phyloP scores from a whole-genome alignment of 2,113 vertebrate genomes.

The Apodemus speciosus region DNA sequence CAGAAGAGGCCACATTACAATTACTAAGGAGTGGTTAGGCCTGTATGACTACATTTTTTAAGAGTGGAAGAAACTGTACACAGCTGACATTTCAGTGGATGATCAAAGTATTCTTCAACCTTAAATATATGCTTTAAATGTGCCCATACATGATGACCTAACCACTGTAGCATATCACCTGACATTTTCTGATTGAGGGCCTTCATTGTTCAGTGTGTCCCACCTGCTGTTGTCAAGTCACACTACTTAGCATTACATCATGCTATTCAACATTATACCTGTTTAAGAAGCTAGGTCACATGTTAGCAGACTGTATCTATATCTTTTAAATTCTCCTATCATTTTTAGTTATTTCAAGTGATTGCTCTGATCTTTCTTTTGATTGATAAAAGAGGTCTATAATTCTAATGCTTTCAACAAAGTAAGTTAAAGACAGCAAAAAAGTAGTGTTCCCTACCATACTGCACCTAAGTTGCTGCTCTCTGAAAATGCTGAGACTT shows the following conservation, averaged over 20 bases:
- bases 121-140: conserved; percentile 50
- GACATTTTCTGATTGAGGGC: conserved; percentile 19
- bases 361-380: background rate
- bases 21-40: background rate
- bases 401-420: background rate
- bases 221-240: background rate
- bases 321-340: background rate
- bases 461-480: background rate
- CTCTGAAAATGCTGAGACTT: conserved; percentile 31
- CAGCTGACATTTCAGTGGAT: conserved; percentile 57
- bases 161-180: conserved; percentile 29
- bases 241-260: background rate
- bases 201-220: background rate
- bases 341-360: conserved; percentile 43
- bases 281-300: background rate
- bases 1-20: conserved; percentile 62
- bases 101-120: conserved; percentile 54
- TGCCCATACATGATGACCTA: conserved; percentile 22
- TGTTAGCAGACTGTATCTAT: background rate
- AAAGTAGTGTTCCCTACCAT: background rate
- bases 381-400: background rate
- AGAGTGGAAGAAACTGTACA: conserved; percentile 61
- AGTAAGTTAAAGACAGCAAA: background rate
- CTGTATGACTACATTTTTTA: conserved; percentile 44
- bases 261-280: background rate